Evolutionary conservation across 2,888 invertebrate genomes (phyloP).

Genomic region (Horisme vitalbata): DNA sequence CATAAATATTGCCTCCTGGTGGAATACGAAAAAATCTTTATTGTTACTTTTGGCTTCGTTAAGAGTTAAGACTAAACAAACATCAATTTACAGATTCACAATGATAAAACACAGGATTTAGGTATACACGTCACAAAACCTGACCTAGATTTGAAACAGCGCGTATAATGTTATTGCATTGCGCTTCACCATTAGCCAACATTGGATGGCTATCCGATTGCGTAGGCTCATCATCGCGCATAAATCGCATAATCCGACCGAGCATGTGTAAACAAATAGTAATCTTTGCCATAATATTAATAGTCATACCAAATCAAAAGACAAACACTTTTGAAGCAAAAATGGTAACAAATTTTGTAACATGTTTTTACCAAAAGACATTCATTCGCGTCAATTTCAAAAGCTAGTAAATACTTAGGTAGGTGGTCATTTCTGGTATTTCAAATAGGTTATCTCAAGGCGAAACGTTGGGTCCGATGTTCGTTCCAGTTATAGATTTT

Average conservation of each 20-base stretch:
- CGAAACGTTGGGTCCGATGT: conserved; percentile 13
- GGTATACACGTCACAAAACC: conserved; percentile 34
- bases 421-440: too few relatives aligned
- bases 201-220: conserved; percentile 45
- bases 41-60: not conserved
- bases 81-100: too few relatives aligned
- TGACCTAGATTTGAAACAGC: conserved; percentile 48
- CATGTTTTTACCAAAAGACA: not conserved
- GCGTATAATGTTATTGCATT: conserved; percentile 48
- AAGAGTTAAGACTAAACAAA: not conserved
- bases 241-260: too few relatives aligned
- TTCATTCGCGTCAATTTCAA: too few relatives aligned
- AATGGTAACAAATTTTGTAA: too few relatives aligned
- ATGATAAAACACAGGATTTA: too few relatives aligned
- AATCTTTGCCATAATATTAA: conserved; percentile 6
- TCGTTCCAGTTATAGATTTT: conserved; percentile 14
- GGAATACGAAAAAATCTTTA: too few relatives aligned
- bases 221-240: conserved; percentile 43
- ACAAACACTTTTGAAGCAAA: too few relatives aligned
- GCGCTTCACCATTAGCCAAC: conserved; percentile 44
- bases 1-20: too few relatives aligned
- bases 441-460: conserved; percentile 5
- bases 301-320: too few relatives aligned
- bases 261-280: conserved; percentile 23
- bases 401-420: too few relatives aligned